These are phyloP conservation scores for Sphecodes monilicornis DNA, from an alignment of 2,888 invertebrate species.

Conservation along the genomic window DNA sequence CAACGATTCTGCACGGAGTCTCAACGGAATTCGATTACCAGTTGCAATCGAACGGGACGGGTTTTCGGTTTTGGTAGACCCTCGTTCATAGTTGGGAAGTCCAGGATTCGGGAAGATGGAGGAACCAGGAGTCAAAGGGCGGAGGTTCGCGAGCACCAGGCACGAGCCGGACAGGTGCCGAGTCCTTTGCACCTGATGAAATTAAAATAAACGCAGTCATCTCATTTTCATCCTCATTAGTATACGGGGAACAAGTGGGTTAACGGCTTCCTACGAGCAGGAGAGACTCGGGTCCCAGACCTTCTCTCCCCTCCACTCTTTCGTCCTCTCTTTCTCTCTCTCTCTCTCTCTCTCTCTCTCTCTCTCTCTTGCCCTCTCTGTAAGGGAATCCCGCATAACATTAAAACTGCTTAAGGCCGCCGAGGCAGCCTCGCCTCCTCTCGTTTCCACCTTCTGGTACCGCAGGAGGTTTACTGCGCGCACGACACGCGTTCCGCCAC, in stretches of 20 bases:
- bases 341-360: conserved; percentile 27
- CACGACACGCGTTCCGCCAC: conserved; percentile 37
- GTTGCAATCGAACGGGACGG: neutral
- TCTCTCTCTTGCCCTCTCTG: conserved; percentile 46
- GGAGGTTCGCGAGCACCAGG: conserved; percentile 24
- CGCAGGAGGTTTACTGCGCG: neutral
- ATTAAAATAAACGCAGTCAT: conserved; percentile 83
- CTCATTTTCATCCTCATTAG: conserved; percentile 84
- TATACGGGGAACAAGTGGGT: conserved; percentile 83
- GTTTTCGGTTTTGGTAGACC: neutral
- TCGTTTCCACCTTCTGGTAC: conserved; percentile 24
- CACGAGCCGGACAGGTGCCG: conserved; percentile 60
- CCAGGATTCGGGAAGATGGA: neutral
- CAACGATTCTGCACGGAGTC: conserved; percentile 36
- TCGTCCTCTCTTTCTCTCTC: conserved; percentile 16
- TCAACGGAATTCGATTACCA: conserved; percentile 33
- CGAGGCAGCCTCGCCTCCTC: conserved; percentile 24
- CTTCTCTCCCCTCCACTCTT: conserved; percentile 39
- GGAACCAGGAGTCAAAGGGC: conserved; percentile 1
- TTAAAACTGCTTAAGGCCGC: conserved; percentile 75
- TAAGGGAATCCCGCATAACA: conserved; percentile 81
- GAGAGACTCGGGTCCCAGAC: conserved; percentile 54
- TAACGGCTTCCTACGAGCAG: conserved; percentile 78
- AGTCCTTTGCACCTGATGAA: conserved; percentile 80
- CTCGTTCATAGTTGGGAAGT: neutral